Evolutionary conservation across 2,797 vertebrate genomes (phyloP).

Genomic region (Hirundo rustica): DNA sequence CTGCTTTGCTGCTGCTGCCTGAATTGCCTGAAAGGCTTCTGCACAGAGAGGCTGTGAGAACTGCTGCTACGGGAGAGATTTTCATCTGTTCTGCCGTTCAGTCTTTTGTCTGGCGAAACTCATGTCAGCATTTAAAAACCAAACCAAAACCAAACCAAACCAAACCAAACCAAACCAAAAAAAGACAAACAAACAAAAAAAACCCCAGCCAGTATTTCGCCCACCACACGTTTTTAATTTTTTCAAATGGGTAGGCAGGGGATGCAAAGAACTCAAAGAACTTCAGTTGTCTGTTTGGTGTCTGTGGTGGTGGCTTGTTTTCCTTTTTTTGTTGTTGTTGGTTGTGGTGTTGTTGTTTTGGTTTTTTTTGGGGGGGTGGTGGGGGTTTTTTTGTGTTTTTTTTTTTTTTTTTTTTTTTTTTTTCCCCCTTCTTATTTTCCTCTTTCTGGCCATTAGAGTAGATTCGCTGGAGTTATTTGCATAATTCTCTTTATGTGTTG

Average conservation of each 20-base stretch:
- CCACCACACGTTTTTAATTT: not conserved
- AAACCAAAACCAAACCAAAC: no score
- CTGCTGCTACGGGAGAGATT: not conserved
- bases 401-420: no score
- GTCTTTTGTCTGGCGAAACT: conserved; percentile 3
- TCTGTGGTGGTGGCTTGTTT: not conserved
- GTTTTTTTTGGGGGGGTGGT: no score
- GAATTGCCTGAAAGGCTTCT: not conserved
- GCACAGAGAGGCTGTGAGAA: not conserved
- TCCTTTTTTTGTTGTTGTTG: not conserved
- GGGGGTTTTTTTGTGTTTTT: no score
- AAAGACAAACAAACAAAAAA: no score
- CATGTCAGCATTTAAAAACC: not conserved
- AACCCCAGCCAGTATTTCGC: not conserved
- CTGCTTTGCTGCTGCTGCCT: not conserved
- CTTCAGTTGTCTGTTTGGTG: not conserved
- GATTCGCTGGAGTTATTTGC: not conserved
- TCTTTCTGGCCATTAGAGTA: not conserved
- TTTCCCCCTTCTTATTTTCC: no score
- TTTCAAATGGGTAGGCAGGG: not conserved
- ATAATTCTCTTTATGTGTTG: not conserved
- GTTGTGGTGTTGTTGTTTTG: no score
- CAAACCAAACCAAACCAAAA: no score
- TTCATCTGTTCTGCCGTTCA: not conserved
- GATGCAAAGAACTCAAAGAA: not conserved